phyloP scores from a whole-genome alignment of 2,113 vertebrate species.

The Haemorhous mexicanus region DNA sequence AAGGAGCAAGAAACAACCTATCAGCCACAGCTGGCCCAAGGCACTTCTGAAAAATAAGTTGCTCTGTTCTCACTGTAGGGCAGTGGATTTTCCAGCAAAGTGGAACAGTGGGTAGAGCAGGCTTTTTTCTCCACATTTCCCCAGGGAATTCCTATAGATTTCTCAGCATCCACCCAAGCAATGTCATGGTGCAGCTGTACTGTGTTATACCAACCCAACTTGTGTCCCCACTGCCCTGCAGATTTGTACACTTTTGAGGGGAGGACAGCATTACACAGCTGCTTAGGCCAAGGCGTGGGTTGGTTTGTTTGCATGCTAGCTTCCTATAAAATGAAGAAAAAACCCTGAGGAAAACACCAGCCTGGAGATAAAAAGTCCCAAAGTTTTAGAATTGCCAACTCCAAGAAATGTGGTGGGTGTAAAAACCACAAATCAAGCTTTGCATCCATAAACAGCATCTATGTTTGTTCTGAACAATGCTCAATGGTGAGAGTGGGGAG shows the following conservation, averaged over 20 bases:
- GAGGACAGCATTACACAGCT: not conserved
- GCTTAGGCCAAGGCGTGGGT: not conserved
- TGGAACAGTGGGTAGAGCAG: not conserved
- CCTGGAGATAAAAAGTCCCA: not conserved
- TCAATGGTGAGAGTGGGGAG: not conserved
- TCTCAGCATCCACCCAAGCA: not conserved
- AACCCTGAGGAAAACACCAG: not conserved
- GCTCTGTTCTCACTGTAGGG: not conserved
- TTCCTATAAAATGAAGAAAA: not conserved
- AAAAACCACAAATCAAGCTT: constrained; percentile 22
- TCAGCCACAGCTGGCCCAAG: not conserved
- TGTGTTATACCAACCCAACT: rapidly evolving
- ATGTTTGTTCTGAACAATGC: not conserved
- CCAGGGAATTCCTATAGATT: not conserved
- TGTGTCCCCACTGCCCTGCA: not conserved
- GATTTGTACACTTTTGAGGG: not conserved
- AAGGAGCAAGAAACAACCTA: not conserved
- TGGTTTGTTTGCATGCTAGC: not conserved
- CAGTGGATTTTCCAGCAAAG: not conserved
- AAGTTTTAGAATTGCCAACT: constrained; percentile 20
- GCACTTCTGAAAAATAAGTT: not conserved
- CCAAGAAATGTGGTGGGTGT: constrained; percentile 50
- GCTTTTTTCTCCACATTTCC: not conserved
- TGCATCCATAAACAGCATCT: not conserved
- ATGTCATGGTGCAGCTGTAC: not conserved